phyloP scores from a whole-genome alignment of 2,797 vertebrate species.

The Danio tinwini region DNA sequence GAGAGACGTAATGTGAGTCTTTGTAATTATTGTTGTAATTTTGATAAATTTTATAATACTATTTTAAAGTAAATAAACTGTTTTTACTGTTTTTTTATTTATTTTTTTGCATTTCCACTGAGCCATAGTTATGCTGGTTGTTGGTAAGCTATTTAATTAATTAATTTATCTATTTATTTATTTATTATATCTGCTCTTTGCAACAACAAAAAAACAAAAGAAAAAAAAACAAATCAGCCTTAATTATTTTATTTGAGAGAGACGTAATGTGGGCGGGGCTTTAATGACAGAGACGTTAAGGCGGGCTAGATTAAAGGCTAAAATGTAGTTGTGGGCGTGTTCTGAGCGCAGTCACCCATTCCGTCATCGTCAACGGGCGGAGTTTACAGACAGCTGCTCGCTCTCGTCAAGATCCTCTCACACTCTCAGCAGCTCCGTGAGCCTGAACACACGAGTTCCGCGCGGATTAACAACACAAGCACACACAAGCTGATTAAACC shows the following conservation, averaged over 20 bases:
- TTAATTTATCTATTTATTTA: not conserved
- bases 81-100: no score
- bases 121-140: no score
- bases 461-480: constrained; percentile 20
- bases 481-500: constrained; percentile 50
- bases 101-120: no score
- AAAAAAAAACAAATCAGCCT: not conserved
- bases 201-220: no score
- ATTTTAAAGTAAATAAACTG: no score
- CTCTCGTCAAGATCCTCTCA: constrained; percentile 74
- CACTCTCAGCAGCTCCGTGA: constrained; percentile 9
- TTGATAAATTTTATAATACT: no score
- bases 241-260: constrained; percentile 51
- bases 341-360: constrained; percentile 73
- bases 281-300: constrained; percentile 57
- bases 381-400: constrained; percentile 74
- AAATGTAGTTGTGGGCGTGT: constrained; percentile 65
- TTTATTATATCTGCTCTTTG: not conserved
- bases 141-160: not conserved
- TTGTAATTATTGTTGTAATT: no score
- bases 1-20: constrained; percentile 64
- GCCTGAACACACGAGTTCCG: not conserved
- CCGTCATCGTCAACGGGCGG: constrained; percentile 66
- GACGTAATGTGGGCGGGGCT: constrained; percentile 61
- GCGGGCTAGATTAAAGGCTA: not conserved